phyloP scores from a whole-genome alignment of 2,113 vertebrate species.

The Sula dactylatra region DNA sequence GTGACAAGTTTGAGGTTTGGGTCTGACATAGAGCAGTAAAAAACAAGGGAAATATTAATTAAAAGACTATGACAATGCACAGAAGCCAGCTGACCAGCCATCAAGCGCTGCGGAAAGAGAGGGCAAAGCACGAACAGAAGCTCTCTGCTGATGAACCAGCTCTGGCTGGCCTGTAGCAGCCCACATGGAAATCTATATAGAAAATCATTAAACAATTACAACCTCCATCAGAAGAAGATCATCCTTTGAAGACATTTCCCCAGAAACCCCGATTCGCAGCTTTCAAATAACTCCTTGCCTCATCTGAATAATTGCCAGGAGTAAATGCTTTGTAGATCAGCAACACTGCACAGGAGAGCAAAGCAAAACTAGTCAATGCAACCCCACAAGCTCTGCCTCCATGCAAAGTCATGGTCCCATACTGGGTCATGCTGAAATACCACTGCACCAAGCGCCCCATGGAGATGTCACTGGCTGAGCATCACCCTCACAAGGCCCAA shows the following conservation, averaged over 20 bases:
- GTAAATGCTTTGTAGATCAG: background rate
- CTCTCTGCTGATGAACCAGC: background rate
- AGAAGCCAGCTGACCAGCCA: background rate
- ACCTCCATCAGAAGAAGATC: background rate
- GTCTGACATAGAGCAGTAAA: background rate
- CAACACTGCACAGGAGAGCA: background rate
- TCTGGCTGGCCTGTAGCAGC: background rate
- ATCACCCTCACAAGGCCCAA: fast-evolving
- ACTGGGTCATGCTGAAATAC: fast-evolving
- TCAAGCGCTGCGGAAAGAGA: fast-evolving
- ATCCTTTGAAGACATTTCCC: slow-evolving; percentile 32
- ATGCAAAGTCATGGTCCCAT: background rate
- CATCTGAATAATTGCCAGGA: background rate
- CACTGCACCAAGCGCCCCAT: fast-evolving
- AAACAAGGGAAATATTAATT: background rate
- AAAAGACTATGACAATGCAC: background rate
- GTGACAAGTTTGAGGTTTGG: background rate
- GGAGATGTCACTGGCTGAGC: background rate
- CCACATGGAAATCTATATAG: background rate
- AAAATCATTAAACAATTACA: slow-evolving; percentile 62
- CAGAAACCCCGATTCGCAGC: background rate
- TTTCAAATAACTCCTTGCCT: background rate
- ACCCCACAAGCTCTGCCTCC: background rate
- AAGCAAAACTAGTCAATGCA: background rate
- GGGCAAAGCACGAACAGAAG: background rate